Percentiles rank a stretch among this genome's conserved stretches.
These are phyloP conservation scores for Oncopodura yosiiana DNA, from an alignment of 1,140 invertebrate species.

Conservation along the genomic window DNA sequence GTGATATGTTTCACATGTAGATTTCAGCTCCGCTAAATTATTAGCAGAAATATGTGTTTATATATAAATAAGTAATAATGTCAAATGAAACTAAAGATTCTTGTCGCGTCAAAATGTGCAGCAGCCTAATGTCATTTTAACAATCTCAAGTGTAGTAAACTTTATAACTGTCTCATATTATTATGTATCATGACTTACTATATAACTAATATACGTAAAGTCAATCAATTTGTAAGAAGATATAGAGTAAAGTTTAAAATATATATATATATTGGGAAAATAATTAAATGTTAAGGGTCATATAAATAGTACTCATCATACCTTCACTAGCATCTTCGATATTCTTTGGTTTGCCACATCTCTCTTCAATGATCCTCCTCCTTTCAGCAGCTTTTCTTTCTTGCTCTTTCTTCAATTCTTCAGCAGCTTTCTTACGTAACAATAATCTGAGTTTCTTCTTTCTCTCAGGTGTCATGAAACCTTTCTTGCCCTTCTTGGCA, in stretches of 20 bases:
- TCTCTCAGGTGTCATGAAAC: conserved; percentile 96
- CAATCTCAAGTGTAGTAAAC: background rate
- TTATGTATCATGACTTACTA: too few relatives aligned
- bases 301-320: too few relatives aligned
- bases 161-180: too few relatives aligned
- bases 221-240: background rate
- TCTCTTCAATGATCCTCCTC: conserved; percentile 91
- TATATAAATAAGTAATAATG: too few relatives aligned
- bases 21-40: conserved; percentile 29
- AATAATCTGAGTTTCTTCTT: conserved; percentile 97
- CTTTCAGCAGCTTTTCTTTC: conserved; percentile 96
- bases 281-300: too few relatives aligned
- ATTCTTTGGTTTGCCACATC: conserved; percentile 81
- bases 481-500: conserved; percentile 91
- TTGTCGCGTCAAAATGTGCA: conserved; percentile 2
- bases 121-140: background rate
- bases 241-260: background rate
- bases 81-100: too few relatives aligned
- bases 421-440: conserved; percentile 98
- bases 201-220: too few relatives aligned
- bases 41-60: too few relatives aligned
- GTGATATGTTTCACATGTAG: conserved; percentile 60
- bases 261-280: background rate
- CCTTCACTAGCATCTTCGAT: conserved; percentile 83
- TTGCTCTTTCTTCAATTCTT: conserved; percentile 98